Conservation (phyloP, 1,140 invertebrate genomes). For the Spodoptera frugiperda region DNA sequence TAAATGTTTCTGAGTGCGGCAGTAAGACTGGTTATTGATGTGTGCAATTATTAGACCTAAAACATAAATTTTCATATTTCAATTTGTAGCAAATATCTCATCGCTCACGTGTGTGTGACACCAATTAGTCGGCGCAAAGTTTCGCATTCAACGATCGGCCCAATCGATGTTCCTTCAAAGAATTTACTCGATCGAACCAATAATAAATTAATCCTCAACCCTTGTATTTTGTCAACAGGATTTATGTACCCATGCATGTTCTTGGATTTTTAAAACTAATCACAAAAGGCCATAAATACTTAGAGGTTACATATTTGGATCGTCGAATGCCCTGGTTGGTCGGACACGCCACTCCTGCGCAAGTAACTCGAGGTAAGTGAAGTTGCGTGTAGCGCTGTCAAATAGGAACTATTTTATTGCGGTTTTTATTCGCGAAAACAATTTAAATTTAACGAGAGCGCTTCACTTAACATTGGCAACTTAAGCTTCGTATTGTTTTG, state of each 20-base stretch:
- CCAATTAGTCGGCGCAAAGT: conserved; percentile 4
- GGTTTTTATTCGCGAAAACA: conserved; percentile 63
- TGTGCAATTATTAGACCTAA: no score
- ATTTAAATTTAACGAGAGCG: conserved; percentile 56
- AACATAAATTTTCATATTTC: no score
- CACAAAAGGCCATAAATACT: conserved; percentile 67
- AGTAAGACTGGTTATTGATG: no score
- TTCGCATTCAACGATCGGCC: not conserved
- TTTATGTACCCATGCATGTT: conserved; percentile 44
- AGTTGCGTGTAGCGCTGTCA: conserved; percentile 73
- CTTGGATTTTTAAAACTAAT: conserved; percentile 52
- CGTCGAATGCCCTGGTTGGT: conserved; percentile 62
- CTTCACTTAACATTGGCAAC: conserved; percentile 38
- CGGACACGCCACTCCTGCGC: conserved; percentile 64
- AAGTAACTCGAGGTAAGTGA: conserved; percentile 65
- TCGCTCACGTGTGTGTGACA: not conserved
- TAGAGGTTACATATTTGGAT: conserved; percentile 53
- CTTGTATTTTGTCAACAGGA: conserved; percentile 35
- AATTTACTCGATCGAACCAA: not conserved
- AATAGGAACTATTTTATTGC: conserved; percentile 74
- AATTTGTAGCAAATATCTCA: not conserved
- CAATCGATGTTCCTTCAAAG: not conserved
- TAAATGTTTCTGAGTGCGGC: no score
- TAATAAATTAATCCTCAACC: conserved; percentile 20
- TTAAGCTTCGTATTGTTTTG: conserved; percentile 39